Evolutionary conservation across 2,797 vertebrate genomes (phyloP).

Genomic region (Okamejei kenojei): DNA sequence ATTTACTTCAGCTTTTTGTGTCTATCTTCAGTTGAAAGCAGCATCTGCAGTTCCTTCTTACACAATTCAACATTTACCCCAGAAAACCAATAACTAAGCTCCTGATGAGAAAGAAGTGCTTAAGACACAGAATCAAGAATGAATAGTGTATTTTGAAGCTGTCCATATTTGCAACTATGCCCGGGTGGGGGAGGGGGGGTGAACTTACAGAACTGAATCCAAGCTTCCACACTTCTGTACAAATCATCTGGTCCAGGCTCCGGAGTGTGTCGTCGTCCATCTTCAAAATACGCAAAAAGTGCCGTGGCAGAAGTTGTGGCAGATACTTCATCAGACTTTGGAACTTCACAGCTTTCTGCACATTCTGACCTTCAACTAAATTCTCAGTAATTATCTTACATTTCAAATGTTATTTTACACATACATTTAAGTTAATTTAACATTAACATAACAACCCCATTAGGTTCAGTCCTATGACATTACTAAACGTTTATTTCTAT

Average conservation of each 20-base stretch:
- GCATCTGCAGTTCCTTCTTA: too few species aligned
- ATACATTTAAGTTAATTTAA: neutral
- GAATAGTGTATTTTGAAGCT: neutral
- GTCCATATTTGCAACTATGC: neutral
- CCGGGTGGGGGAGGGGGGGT: neutral
- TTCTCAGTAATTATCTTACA: neutral
- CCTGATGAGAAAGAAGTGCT: neutral
- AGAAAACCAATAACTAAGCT: neutral
- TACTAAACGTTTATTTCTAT: neutral
- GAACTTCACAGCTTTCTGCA: constrained; percentile 51
- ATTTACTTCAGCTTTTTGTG: too few species aligned
- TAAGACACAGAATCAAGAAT: neutral
- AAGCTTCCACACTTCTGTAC: constrained; percentile 65
- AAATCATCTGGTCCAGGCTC: constrained; percentile 58
- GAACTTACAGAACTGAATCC: constrained; percentile 60
- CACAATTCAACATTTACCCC: neutral
- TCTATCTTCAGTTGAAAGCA: too few species aligned
- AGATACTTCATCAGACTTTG: constrained; percentile 63
- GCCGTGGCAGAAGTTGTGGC: constrained; percentile 61
- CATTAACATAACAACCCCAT: neutral
- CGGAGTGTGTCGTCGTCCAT: constrained; percentile 38
- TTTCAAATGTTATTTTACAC: neutral
- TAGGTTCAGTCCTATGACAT: neutral
- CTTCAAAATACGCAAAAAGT: constrained; percentile 54
- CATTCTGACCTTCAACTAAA: constrained; percentile 55